Base-by-base conservation (phyloP, 2,888 invertebrate genomes). In the Pseudococcus longispinus region DNA sequence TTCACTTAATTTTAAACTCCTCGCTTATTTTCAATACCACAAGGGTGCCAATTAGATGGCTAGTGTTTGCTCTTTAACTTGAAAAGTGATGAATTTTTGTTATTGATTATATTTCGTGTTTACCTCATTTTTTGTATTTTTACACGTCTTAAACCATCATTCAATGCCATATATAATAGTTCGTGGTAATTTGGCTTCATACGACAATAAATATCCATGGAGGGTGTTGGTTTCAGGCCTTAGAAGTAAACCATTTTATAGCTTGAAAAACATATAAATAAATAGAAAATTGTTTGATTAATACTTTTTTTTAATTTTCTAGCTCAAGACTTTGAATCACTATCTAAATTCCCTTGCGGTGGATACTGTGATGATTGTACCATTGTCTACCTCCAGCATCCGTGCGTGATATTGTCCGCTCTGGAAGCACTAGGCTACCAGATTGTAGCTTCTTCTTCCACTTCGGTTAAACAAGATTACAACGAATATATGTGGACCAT, bases 401-500 rank as follows among this genome's bases (percentile, higher is more conserved):
- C 96, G 89, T 96, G 96, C 91, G 95, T 96, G 88, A 95, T 96
- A 90, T 92, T 96, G 89, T 95, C 95, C 89, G 96, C 96, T 88
- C 92, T 96, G 89, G 96, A 97, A 93, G 96, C 96, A 88, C 92
- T 97, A 89, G 96, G 96, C 84, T 97, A 96, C 91, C 95, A 95
- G 91, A 96, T 96, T 87, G 96, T 96, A 84, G 96, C 96, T 87
- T 96, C 96, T 20, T 96, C 96, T 88, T 95, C 95, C 87, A 95
- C 96, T 85, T 94, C 95, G 88, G 95, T 96, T 96, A 91, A 83
- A 20, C 96, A 96, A 91, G 96, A 96, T 90, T 95, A 96, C 90
- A 96, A 96, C 92, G 96, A 96, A 90, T 96, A 96, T 90, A 96
- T 96, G 95, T 96, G 96, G 96, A 97, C 96, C 91, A 95, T 96